Percentiles rank a stretch among this genome's conserved stretches.
Conservation (phyloP, 2,888 invertebrate species). For the Amphimallon solstitiale region DNA sequence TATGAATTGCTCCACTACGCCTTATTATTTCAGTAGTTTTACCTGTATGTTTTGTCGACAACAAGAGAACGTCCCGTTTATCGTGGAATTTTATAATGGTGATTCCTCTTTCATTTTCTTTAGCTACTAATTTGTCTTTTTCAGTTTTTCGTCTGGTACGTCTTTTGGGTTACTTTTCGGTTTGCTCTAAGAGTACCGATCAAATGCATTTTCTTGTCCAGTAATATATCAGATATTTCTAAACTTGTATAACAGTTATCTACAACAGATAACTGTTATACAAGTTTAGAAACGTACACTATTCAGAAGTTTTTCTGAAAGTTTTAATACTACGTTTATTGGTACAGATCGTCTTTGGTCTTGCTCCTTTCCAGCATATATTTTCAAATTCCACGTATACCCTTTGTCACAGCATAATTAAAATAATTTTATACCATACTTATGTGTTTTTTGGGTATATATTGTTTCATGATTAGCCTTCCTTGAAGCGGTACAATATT, state of each 20-base stretch:
- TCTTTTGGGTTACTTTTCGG: conserved; percentile 38
- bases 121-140: conserved; percentile 38
- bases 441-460: conserved; percentile 42
- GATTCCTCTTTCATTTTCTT: conserved; percentile 44
- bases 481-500: no score
- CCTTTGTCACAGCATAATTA: background rate
- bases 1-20: conserved; percentile 25
- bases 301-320: conserved; percentile 37
- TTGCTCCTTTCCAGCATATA: no score
- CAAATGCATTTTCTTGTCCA: conserved; percentile 28
- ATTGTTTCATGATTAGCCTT: no score
- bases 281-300: no score
- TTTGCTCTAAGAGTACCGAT: conserved; percentile 44
- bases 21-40: conserved; percentile 14
- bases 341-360: no score
- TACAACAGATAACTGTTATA: no score
- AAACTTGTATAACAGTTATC: conserved; percentile 45
- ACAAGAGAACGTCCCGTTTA: conserved; percentile 43
- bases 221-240: no score
- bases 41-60: no score
- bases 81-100: conserved; percentile 49
- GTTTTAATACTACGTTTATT: no score
- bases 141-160: no score
- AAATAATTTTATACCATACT: no score
- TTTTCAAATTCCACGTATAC: no score